phyloP scores from a whole-genome alignment of 2,797 vertebrate genomes.

The Channa striata region DNA sequence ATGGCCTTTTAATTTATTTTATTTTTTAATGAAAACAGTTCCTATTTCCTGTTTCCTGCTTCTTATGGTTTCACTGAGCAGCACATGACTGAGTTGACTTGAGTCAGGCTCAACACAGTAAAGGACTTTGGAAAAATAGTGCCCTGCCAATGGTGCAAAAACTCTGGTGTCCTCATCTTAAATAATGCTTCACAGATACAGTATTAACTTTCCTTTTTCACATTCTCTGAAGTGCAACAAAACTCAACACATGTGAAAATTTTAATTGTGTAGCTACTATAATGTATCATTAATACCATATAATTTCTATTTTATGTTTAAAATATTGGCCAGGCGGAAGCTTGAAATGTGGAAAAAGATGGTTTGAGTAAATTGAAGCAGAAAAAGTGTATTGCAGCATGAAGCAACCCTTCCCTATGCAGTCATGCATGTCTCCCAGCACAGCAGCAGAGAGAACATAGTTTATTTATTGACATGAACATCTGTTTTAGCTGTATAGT shows the following conservation, averaged over 20 bases:
- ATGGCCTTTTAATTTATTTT: background rate
- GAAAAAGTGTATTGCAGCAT: conserved; percentile 4
- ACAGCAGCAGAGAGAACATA: conserved; percentile 15
- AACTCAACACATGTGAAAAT: conserved; percentile 1
- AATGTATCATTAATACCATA: no score
- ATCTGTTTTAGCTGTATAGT: conserved; percentile 11
- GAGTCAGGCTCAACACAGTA: background rate
- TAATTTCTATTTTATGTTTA: no score
- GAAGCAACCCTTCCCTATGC: conserved; percentile 20
- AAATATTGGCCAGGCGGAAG: background rate
- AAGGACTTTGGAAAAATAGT: conserved; percentile 79
- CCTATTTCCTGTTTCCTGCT: background rate
- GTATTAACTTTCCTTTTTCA: no score
- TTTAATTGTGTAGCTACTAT: background rate
- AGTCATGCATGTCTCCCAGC: conserved; percentile 4
- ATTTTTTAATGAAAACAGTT: background rate
- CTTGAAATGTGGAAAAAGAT: conserved; percentile 44
- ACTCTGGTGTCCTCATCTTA: conserved; percentile 85
- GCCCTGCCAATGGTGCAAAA: conserved; percentile 81
- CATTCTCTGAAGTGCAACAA: background rate
- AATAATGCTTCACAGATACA: conserved; percentile 86
- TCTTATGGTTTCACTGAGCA: no score
- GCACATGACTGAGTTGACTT: no score
- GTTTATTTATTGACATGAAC: conserved; percentile 21
- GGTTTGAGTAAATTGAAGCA: conserved; percentile 17